A percentile compares a stretch with the other conserved stretches of the same genome.
Conservation (phyloP, 2,113 vertebrate species). For the Ammodytes marinus region DNA sequence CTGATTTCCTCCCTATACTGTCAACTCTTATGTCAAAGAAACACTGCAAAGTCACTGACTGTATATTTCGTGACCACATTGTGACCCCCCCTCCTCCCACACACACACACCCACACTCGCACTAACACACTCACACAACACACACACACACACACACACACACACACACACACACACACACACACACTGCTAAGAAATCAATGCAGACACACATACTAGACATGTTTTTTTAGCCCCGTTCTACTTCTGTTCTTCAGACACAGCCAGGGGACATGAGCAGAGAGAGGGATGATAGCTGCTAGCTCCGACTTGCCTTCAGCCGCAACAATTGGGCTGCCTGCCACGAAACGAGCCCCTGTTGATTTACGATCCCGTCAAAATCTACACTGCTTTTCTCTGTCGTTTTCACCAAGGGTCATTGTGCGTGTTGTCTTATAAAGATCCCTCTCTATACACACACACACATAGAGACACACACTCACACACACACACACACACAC, state of each 20-base stretch:
- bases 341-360: slow-evolving; percentile 67
- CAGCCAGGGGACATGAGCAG: slow-evolving; percentile 69
- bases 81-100: slow-evolving; percentile 14
- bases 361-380: slow-evolving; percentile 83
- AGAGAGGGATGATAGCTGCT: slow-evolving; percentile 61
- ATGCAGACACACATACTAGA: slow-evolving; percentile 41
- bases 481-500: too few relatives aligned
- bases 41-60: neutral
- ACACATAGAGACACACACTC: too few relatives aligned
- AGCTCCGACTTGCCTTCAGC: slow-evolving; percentile 71
- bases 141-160: too few relatives aligned
- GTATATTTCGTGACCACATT: neutral
- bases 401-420: slow-evolving; percentile 73
- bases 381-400: slow-evolving; percentile 63
- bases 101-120: too few relatives aligned
- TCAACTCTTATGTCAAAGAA: slow-evolving; percentile 19
- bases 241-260: slow-evolving; percentile 75
- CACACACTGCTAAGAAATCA: slow-evolving; percentile 2
- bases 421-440: slow-evolving; percentile 55
- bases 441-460: slow-evolving; percentile 62
- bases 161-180: too few relatives aligned
- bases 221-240: slow-evolving; percentile 62
- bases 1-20: slow-evolving; percentile 33
- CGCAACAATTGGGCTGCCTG: slow-evolving; percentile 77
- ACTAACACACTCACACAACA: too few relatives aligned